These are phyloP conservation scores for Myanophis thanlyinensis DNA, from an alignment of 2,113 vertebrate species.

Conservation along the genomic window DNA sequence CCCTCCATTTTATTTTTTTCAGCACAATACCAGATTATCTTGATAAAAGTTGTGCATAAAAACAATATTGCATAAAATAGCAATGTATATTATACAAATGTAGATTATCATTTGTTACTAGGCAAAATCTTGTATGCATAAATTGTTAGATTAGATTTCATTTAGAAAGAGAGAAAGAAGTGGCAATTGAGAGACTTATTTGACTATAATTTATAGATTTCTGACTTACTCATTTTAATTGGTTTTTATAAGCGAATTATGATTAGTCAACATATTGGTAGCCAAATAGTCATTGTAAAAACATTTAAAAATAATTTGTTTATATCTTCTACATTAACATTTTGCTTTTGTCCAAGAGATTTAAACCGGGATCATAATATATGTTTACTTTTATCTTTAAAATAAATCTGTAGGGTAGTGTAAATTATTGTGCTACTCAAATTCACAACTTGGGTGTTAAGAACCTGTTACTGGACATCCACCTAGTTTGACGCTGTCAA, in stretches of 20 bases:
- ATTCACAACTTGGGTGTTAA: not conserved
- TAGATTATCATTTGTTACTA: not conserved
- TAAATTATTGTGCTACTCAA: not conserved
- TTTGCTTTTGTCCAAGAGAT: not conserved
- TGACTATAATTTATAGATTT: not conserved
- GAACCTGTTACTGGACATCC: not conserved
- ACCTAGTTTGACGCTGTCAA: not conserved
- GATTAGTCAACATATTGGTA: not conserved
- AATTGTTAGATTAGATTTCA: not conserved
- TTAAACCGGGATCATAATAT: not conserved
- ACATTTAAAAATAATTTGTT: not conserved
- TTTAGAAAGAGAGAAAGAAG: not conserved
- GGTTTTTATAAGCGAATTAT: not conserved
- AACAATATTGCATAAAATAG: not conserved
- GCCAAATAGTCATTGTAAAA: not conserved
- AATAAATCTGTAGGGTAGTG: not conserved
- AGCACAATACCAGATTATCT: not conserved
- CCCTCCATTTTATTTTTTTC: not conserved
- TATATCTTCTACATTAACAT: not conserved
- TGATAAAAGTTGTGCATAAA: not conserved
- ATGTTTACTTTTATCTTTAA: not conserved
- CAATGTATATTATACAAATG: not conserved
- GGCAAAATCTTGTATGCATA: not conserved
- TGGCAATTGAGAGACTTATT: not conserved
- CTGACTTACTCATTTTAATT: not conserved